Evolutionary conservation across 2,113 vertebrate species (phyloP).

Genomic region (Nesogale talazaci): DNA sequence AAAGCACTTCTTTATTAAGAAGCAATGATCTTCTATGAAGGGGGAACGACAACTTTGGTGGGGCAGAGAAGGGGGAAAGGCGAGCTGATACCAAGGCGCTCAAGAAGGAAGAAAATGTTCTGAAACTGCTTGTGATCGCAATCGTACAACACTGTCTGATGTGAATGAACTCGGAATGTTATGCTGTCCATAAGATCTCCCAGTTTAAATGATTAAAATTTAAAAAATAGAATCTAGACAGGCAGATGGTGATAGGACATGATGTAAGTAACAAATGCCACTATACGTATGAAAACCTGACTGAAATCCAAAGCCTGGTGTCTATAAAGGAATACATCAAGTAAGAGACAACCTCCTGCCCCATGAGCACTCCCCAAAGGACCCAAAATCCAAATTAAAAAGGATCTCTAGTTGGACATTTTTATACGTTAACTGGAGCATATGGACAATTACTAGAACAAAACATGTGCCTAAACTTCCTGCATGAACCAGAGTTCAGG

Average conservation of each 20-base stretch:
- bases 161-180: too few relatives aligned
- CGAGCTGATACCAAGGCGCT: too few relatives aligned
- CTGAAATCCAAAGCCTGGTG: neutral
- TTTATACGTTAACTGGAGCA: conserved; percentile 3
- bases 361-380: neutral
- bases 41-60: neutral
- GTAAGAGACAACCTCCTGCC: neutral
- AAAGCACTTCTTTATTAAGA: too few relatives aligned
- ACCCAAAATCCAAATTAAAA: conserved; percentile 1
- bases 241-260: neutral
- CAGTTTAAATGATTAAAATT: too few relatives aligned
- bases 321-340: conserved; percentile 23
- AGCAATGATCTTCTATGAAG: neutral
- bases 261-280: neutral
- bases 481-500: neutral
- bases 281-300: neutral
- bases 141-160: too few relatives aligned
- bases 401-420: neutral
- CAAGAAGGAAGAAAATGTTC: too few relatives aligned
- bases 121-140: too few relatives aligned
- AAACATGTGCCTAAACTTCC: neutral
- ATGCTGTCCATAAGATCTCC: too few relatives aligned
- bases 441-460: neutral
- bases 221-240: neutral
- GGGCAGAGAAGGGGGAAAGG: too few relatives aligned